These are phyloP conservation scores for Psittacula echo DNA, from an alignment of 2,797 vertebrate genomes.

Conservation along the genomic window DNA sequence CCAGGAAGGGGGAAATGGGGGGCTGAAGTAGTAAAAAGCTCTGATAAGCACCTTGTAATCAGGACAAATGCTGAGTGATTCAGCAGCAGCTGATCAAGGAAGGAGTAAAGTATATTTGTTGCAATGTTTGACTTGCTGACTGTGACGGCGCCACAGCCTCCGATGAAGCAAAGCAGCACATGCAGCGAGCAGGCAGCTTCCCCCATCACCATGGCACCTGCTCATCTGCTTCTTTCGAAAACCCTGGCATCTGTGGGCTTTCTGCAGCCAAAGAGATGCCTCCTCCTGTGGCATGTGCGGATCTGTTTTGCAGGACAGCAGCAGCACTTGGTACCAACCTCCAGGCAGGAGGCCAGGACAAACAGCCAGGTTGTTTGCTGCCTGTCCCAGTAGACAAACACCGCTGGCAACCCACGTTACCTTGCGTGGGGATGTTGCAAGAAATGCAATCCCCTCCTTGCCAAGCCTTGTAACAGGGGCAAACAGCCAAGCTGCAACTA, in stretches of 20 bases:
- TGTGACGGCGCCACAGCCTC: accelerated
- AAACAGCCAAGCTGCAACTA: neutral
- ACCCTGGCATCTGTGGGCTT: neutral
- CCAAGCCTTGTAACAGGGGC: neutral
- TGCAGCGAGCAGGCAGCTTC: accelerated
- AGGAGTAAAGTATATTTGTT: neutral
- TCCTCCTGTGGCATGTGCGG: accelerated
- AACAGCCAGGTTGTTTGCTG: neutral
- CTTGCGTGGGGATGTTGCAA: neutral
- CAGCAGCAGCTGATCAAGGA: neutral
- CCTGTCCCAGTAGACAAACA: accelerated
- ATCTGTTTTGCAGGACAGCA: accelerated
- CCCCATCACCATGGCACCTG: accelerated
- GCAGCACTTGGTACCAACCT: accelerated
- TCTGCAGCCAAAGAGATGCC: neutral
- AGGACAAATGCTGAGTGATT: constrained; percentile 1
- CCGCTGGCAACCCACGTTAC: neutral
- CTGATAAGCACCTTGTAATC: neutral
- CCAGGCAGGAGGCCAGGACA: neutral
- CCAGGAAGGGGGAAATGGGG: neutral
- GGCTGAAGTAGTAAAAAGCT: neutral
- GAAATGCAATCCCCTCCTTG: neutral
- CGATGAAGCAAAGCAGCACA: accelerated
- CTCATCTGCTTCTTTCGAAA: neutral
- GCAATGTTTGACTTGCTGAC: neutral